phyloP scores from a whole-genome alignment of 2,797 vertebrate genomes.

The Anniella stebbinsi region DNA sequence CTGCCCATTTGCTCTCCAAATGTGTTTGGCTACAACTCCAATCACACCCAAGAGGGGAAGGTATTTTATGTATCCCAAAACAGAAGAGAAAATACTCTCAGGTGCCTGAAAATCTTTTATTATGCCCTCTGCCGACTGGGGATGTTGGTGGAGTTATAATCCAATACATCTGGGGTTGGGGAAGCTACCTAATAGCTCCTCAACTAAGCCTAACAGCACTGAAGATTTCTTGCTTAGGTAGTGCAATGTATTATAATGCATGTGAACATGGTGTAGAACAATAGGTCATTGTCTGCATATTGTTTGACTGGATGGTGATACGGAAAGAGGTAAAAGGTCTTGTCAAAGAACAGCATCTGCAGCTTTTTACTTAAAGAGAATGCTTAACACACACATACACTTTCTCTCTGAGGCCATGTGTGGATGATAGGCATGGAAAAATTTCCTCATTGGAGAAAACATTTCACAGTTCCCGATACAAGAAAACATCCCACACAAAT shows the following conservation, averaged over 20 bases:
- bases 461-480: constrained; percentile 39
- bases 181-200: background rate
- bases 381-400: background rate
- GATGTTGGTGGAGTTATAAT: too few species aligned
- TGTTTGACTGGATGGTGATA: background rate
- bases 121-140: too few species aligned
- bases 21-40: too few species aligned
- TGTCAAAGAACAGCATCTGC: constrained; percentile 13
- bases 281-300: background rate
- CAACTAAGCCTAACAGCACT: background rate
- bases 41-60: too few species aligned
- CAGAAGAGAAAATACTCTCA: too few species aligned
- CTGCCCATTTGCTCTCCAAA: too few species aligned
- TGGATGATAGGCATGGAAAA: background rate
- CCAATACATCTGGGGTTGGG: background rate
- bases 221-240: background rate
- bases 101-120: too few species aligned
- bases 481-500: constrained; percentile 15
- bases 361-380: constrained; percentile 29
- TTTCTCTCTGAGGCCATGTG: background rate
- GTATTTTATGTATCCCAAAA: too few species aligned
- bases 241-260: background rate
- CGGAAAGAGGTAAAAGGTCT: constrained; percentile 3
- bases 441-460: background rate
- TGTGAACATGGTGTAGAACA: background rate